Conservation (phyloP, 1,140 invertebrate species). For the Meloidogyne floridensis region DNA sequence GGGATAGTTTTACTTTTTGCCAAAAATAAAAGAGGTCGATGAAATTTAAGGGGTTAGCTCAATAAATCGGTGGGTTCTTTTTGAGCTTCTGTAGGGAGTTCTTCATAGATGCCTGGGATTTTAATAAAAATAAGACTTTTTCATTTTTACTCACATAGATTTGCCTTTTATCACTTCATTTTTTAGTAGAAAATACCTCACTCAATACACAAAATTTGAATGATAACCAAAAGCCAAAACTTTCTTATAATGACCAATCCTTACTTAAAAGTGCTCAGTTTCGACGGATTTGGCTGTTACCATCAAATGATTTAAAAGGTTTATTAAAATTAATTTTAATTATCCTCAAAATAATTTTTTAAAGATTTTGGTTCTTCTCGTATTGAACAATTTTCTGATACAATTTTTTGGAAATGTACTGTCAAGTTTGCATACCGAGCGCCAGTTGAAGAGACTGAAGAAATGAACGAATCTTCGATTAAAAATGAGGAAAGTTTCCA, state of each 20-base stretch:
- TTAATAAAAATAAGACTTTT: too few species aligned
- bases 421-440: conserved; percentile 35
- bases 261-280: conserved; percentile 24
- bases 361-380: conserved; percentile 35
- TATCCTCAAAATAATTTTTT: neutral
- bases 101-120: too few species aligned
- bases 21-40: too few species aligned
- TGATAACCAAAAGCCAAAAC: neutral
- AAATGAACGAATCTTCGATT: neutral
- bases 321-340: neutral
- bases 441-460: neutral
- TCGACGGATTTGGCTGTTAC: conserved; percentile 22
- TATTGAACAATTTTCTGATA: conserved; percentile 50
- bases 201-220: neutral
- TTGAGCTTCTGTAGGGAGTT: too few species aligned
- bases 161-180: neutral
- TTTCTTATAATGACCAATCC: conserved; percentile 21
- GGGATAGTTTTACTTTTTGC: too few species aligned
- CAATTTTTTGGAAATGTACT: conserved; percentile 45
- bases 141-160: too few species aligned
- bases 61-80: too few species aligned
- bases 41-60: too few species aligned
- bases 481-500: neutral
- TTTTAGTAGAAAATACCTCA: neutral
- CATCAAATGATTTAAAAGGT: neutral